Base-by-base conservation (phyloP, 1,140 invertebrate species). In the Plodia interpunctella region DNA sequence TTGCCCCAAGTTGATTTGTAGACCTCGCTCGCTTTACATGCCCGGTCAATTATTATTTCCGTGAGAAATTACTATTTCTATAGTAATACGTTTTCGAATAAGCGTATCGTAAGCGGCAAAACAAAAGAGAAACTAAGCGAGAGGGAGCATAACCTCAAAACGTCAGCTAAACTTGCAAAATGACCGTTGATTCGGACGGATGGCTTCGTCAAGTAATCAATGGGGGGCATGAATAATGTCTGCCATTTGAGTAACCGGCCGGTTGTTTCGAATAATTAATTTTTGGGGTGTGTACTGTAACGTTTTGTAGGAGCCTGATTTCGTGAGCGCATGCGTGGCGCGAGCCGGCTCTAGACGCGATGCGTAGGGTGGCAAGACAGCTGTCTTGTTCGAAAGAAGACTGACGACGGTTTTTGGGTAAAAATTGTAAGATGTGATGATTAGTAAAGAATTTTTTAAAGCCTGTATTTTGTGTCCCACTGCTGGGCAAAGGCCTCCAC, bases 201-300 rank as follows among this genome's bases (percentile, higher is more conserved):
- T 44, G 10, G 38, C 38, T 15, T 28, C 52, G 28, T 55, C 54
- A 55, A 55, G 55, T 66, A 71, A 77, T 77, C 69, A 72, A 72
- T 71, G 66, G 68, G 61, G 65, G 63, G 58, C 63, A 74, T 79
- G 70, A 72, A 72, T 74, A 72, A 76, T 72, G 65, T 69, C 57
- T 63, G 63, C 66, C 68, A 66, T 59, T 68, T 65, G 67, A 71
- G 68, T 68, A 64, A 66, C 72, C 49, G 67, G 65, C 67, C 59
- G 63, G 66, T 56, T 66, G 73, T 80, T 78, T 76, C 67, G 60
- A 80, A 78, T 80, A 80, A 80, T 80, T 80, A 80, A 80, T 80
- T 82, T 77, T 72, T 68, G 67, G 74, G 72, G 74, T 73, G 70
- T 76, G 74, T 70, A 66, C 66, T 66, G 70, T 74, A 66, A 68